Evolutionary conservation across 1,140 invertebrate species (phyloP).

Genomic region (Apis laboriosa): DNA sequence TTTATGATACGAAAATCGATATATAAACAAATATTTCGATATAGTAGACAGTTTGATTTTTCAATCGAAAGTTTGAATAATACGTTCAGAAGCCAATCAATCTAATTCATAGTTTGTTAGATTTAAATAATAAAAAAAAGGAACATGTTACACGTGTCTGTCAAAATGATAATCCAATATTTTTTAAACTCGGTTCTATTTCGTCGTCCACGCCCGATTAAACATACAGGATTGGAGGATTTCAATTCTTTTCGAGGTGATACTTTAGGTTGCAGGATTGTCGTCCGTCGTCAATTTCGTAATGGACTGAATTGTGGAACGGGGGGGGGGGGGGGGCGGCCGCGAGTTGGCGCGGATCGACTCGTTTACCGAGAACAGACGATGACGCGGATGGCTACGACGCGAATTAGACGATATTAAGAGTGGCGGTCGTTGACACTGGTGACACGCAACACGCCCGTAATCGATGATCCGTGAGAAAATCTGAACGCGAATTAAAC

Average conservation of each 20-base stretch:
- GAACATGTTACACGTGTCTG: too few relatives aligned
- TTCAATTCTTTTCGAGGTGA: not conserved
- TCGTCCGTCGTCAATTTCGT: not conserved
- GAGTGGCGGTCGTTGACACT: slow-evolving; percentile 66
- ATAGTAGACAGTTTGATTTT: too few relatives aligned
- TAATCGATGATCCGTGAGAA: slow-evolving; percentile 64
- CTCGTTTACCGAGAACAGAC: slow-evolving; percentile 49
- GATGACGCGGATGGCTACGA: slow-evolving; percentile 30
- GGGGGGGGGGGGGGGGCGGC: not conserved
- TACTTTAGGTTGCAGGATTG: not conserved
- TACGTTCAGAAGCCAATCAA: too few relatives aligned
- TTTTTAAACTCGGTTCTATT: too few relatives aligned
- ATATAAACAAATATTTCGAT: too few relatives aligned
- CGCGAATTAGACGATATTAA: slow-evolving; percentile 63
- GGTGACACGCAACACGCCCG: slow-evolving; percentile 55
- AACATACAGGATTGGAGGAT: too few relatives aligned
- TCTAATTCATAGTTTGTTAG: too few relatives aligned
- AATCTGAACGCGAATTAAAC: slow-evolving; percentile 36
- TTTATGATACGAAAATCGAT: too few relatives aligned
- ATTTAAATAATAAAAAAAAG: too few relatives aligned
- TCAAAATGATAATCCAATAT: too few relatives aligned
- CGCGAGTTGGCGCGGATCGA: not conserved
- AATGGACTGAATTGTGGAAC: slow-evolving; percentile 11
- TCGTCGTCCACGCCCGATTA: too few relatives aligned
- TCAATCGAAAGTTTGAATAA: too few relatives aligned